Evolutionary conservation across 2,888 invertebrate species (phyloP).

Genomic region (Hypercompe scribonia): DNA sequence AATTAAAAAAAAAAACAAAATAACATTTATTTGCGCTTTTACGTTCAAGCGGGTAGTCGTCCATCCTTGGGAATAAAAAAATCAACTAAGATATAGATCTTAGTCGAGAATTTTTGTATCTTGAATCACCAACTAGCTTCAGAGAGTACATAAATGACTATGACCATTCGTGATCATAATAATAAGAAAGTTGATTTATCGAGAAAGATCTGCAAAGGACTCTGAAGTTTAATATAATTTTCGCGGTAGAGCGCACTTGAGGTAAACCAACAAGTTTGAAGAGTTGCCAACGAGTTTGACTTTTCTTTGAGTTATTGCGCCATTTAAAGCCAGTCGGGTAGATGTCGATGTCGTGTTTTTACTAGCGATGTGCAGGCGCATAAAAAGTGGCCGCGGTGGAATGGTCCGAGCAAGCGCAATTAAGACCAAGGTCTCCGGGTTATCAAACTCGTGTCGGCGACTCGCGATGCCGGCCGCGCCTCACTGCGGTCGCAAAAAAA

Average conservation of each 20-base stretch:
- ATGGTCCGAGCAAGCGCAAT: constrained; percentile 85
- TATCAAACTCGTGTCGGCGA: constrained; percentile 85
- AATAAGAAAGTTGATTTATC: constrained; percentile 67
- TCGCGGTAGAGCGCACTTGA: constrained; percentile 77
- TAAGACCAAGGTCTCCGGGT: constrained; percentile 87
- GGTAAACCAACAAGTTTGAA: constrained; percentile 69
- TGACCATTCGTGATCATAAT: constrained; percentile 56
- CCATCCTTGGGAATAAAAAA: background rate
- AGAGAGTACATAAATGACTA: constrained; percentile 26
- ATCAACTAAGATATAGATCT: background rate
- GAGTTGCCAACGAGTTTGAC: constrained; percentile 62
- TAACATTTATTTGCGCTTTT: background rate
- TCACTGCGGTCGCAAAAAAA: constrained; percentile 82
- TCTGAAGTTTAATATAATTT: constrained; percentile 66
- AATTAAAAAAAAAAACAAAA: background rate
- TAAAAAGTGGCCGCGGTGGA: constrained; percentile 84
- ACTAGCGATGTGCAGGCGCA: constrained; percentile 85
- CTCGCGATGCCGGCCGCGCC: constrained; percentile 77
- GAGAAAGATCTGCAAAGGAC: constrained; percentile 70
- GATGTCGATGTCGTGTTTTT: constrained; percentile 78
- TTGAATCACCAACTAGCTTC: background rate
- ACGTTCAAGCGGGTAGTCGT: too few relatives aligned
- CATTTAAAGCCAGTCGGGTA: constrained; percentile 75
- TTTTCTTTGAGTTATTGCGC: constrained; percentile 69
- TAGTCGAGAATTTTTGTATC: too few relatives aligned